Evolutionary conservation across 2,888 invertebrate species (phyloP).

Genomic region (Tipula unca): DNA sequence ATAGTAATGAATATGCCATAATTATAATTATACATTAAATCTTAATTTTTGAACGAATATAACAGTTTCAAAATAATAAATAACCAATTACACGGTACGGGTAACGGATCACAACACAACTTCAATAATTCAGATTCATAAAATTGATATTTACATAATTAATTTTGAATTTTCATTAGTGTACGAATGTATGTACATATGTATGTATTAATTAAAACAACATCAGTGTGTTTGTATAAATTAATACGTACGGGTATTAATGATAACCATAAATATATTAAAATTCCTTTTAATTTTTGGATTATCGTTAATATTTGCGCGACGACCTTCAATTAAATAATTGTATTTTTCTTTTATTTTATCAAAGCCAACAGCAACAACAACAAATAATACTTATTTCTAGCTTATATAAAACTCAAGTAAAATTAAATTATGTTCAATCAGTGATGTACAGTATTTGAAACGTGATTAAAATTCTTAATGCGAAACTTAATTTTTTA

Average conservation of each 20-base stretch:
- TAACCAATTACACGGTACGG: too few relatives aligned
- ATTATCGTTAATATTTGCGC: background rate
- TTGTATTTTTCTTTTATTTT: background rate
- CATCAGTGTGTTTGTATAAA: too few relatives aligned
- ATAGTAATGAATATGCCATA: too few relatives aligned
- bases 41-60: too few relatives aligned
- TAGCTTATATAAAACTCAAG: background rate
- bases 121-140: background rate
- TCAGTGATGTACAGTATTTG: background rate
- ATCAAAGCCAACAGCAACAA: background rate
- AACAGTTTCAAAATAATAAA: too few relatives aligned
- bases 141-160: background rate
- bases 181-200: background rate
- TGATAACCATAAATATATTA: background rate
- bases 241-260: background rate
- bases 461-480: background rate
- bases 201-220: background rate
- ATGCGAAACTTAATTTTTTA: background rate
- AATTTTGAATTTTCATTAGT: background rate
- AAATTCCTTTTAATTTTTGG: background rate
- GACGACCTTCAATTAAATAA: background rate
- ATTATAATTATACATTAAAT: too few relatives aligned
- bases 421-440: background rate
- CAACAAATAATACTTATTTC: background rate
- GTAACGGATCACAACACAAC: background rate